Percentiles rank a stretch among this genome's conserved stretches.
Conservation (phyloP, 1,140 invertebrate genomes). For the Medauroidea extradentata region DNA sequence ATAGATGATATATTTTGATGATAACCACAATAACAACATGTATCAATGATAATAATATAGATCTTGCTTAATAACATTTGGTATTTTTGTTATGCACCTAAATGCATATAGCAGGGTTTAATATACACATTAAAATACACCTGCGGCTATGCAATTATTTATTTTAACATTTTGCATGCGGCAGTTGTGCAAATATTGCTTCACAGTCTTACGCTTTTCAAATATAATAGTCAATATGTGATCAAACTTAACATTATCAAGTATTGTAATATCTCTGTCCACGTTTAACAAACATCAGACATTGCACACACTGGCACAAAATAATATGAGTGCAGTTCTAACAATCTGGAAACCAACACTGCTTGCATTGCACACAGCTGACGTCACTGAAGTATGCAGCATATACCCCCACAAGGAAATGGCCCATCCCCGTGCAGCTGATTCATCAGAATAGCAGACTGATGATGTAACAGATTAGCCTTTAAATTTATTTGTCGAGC, state of each 20-base stretch:
- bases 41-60: neutral
- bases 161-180: neutral
- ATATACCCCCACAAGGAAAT: slow-evolving; percentile 14
- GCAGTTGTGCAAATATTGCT: no score
- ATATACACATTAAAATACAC: neutral
- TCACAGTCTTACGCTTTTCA: neutral
- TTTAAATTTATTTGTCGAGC: no score
- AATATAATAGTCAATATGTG: neutral
- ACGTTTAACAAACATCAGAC: neutral
- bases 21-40: neutral
- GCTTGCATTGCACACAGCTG: neutral
- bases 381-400: slow-evolving; percentile 12
- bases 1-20: slow-evolving; percentile 2
- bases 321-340: neutral
- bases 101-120: neutral
- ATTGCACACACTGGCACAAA: neutral
- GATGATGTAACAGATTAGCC: neutral
- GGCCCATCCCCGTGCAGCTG: slow-evolving; percentile 7
- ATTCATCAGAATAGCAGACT: slow-evolving; percentile 6
- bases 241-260: neutral
- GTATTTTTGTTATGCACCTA: neutral
- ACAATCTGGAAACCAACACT: neutral
- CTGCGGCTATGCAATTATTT: neutral
- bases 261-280: neutral
- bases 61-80: neutral